Conservation (phyloP, 2,888 invertebrate species). For the Bellardia bayeri region DNA sequence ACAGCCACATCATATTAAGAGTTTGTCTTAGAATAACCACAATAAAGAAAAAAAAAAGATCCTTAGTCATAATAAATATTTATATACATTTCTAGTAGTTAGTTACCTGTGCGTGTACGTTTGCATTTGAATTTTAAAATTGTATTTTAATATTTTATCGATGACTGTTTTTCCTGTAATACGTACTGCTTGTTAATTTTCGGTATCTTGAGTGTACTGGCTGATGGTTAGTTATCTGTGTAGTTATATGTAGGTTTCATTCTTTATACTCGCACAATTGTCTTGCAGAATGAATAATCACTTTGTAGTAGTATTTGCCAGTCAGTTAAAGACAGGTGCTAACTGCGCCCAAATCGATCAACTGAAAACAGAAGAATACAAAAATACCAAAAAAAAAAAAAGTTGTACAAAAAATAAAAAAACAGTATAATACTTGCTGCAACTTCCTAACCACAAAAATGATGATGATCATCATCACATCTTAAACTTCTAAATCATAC, state of each 20-base stretch:
- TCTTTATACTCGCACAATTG: slow-evolving; percentile 15
- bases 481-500: slow-evolving; percentile 50
- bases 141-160: slow-evolving; percentile 64
- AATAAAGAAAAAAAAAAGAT: slow-evolving; percentile 31
- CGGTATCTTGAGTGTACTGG: background rate
- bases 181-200: slow-evolving; percentile 10
- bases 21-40: slow-evolving; percentile 19
- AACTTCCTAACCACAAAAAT: slow-evolving; percentile 68
- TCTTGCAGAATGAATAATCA: slow-evolving; percentile 67
- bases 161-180: slow-evolving; percentile 57
- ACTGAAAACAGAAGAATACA: slow-evolving; percentile 56
- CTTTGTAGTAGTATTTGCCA: slow-evolving; percentile 70
- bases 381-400: slow-evolving; percentile 32
- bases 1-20: slow-evolving; percentile 21
- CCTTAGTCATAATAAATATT: slow-evolving; percentile 62
- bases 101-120: background rate
- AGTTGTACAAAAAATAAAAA: background rate
- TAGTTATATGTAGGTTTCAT: background rate
- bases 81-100: slow-evolving; percentile 20
- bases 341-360: slow-evolving; percentile 75
- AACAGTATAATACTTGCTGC: slow-evolving; percentile 12
- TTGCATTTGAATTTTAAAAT: slow-evolving; percentile 50
- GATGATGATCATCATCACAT: slow-evolving; percentile 60
- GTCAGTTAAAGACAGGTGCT: slow-evolving; percentile 75
- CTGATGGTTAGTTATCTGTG: background rate